Base-by-base conservation (phyloP, 2,888 invertebrate species). In the Perdita meconis region DNA sequence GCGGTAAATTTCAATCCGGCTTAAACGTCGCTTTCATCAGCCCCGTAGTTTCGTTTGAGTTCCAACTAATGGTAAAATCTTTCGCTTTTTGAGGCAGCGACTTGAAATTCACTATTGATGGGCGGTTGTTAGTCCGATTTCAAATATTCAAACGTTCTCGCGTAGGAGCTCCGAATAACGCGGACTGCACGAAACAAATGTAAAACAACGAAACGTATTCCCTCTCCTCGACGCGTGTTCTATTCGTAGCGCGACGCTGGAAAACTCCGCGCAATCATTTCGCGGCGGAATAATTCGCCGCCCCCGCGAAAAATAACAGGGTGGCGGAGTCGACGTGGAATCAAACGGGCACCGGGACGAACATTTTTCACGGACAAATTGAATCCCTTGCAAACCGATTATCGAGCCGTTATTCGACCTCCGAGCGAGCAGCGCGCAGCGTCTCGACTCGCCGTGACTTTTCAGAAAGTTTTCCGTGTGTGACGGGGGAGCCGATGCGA, bases 1-100 rank as follows among this genome's bases (percentile, higher is more conserved):
- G 4, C 5, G 5, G n/a, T 13, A 71, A 66, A 34, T 42, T 51
- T 55, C 51, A 42, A 59, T 66, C 51, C 59, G 50, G 57, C 63
- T 78, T 59, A 65, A 81, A 78, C 40, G 24, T 13, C 57, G 61
- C 51, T 42, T 66, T 68, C 55, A 66, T 42, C 65, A 61, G 40
- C 68, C 78, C 59, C 26, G 3, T 30, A 6, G 30, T 2, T 30
- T 30, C 30, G 30, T 4, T 30, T 30, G 3, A 30, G 30, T n/a
- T n/a, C n/a, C n/a, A n/a, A n/a, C n/a, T n/a, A n/a, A n/a, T n/a
- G n/a, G n/a, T n/a, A n/a, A n/a, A n/a, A n/a, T n/a, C n/a, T n/a
- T n/a, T n/a, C n/a, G n/a, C n/a, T n/a, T n/a, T n/a, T n/a, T n/a
- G n/a, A n/a, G n/a, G n/a, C n/a, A n/a, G n/a, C n/a, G n/a, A n/a